Evolutionary conservation across 1,140 invertebrate genomes (phyloP).

Genomic region (Lanistes nyassanus): DNA sequence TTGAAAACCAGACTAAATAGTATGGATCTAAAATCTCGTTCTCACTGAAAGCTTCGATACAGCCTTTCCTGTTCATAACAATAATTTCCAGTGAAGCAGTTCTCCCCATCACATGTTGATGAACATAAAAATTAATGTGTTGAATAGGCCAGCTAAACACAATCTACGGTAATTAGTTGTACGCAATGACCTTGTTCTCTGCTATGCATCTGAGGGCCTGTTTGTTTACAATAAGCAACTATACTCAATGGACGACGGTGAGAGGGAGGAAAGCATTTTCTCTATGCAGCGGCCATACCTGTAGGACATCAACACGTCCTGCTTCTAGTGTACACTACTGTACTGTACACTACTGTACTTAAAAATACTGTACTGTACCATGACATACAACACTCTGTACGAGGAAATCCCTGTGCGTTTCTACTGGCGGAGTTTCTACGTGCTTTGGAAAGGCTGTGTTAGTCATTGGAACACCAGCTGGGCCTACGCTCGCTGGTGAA

Average conservation of each 20-base stretch:
- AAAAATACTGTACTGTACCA: too few species aligned
- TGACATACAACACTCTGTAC: too few species aligned
- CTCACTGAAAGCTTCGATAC: too few species aligned
- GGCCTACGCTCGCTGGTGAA: too few species aligned
- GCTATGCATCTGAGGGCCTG: slow-evolving; percentile 5
- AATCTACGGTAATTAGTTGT: too few species aligned
- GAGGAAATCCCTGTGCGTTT: too few species aligned
- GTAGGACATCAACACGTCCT: background rate
- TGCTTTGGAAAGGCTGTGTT: too few species aligned
- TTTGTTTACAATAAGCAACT: slow-evolving; percentile 4
- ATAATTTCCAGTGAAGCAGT: background rate
- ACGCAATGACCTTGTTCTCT: slow-evolving; percentile 1
- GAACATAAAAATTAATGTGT: too few species aligned
- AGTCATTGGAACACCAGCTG: too few species aligned
- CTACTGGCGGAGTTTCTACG: too few species aligned
- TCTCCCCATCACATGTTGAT: background rate
- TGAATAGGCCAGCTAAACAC: too few species aligned
- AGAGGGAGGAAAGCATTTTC: background rate
- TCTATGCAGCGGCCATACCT: background rate
- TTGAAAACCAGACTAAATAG: background rate
- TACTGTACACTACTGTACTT: background rate
- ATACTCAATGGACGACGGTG: background rate
- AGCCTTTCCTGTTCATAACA: too few species aligned
- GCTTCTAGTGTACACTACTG: background rate
- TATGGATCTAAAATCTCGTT: background rate